These are phyloP conservation scores for Glossosoma conforme DNA, from an alignment of 1,140 invertebrate genomes.

Conservation along the genomic window DNA sequence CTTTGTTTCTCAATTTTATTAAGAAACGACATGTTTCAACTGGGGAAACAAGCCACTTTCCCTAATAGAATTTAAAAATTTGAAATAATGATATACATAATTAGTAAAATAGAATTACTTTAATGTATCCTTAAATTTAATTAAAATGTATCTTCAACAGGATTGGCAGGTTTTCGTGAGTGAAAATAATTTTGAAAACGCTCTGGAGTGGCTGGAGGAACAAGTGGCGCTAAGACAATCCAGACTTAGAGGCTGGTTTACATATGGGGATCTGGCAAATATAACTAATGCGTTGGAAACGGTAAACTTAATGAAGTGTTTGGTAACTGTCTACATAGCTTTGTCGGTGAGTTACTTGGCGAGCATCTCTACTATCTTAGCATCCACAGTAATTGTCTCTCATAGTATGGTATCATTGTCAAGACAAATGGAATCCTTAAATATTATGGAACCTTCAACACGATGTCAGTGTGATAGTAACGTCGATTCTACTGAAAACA, in stretches of 20 bases:
- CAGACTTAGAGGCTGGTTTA: constrained; percentile 72
- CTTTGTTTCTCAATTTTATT: too few species aligned
- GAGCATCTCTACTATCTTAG: constrained; percentile 64
- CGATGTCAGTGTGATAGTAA: background rate
- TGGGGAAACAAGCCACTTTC: background rate
- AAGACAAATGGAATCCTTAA: background rate
- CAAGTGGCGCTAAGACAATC: constrained; percentile 68
- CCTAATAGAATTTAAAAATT: constrained; percentile 8
- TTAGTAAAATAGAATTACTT: constrained; percentile 3
- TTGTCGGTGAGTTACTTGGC: constrained; percentile 67
- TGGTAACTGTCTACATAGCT: constrained; percentile 59
- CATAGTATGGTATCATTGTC: constrained; percentile 34
- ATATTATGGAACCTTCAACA: background rate
- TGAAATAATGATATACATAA: background rate
- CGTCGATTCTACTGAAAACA: background rate
- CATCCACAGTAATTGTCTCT: constrained; percentile 61
- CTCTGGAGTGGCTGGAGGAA: constrained; percentile 61
- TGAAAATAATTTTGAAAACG: constrained; percentile 63
- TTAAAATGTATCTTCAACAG: constrained; percentile 45
- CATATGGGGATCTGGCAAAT: constrained; percentile 74
- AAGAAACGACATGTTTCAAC: background rate
- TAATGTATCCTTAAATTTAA: background rate
- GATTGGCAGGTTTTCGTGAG: constrained; percentile 80
- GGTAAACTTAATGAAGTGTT: constrained; percentile 49
- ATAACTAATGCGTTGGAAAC: constrained; percentile 54